Evolutionary conservation across 2,888 invertebrate genomes (phyloP).

Genomic region (Herminia tarsipennalis): DNA sequence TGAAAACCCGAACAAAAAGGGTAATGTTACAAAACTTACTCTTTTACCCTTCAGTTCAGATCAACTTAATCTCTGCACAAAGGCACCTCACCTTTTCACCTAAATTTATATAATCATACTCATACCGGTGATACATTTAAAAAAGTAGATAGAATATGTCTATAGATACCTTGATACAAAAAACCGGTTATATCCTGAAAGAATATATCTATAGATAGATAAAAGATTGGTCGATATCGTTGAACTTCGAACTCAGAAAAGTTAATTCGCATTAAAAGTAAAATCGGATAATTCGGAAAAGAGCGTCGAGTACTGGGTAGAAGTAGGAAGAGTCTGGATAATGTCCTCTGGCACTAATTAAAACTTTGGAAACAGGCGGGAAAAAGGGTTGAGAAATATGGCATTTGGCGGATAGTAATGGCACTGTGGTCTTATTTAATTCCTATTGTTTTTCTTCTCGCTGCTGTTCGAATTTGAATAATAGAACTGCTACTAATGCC

Average conservation of each 20-base stretch:
- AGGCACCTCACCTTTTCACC: too few relatives aligned
- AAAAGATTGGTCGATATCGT: slow-evolving; percentile 44
- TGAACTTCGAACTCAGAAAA: slow-evolving; percentile 57
- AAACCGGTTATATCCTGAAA: too few relatives aligned
- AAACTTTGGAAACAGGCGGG: slow-evolving; percentile 77
- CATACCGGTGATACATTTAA: too few relatives aligned
- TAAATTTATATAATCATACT: too few relatives aligned
- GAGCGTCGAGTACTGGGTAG: slow-evolving; percentile 60
- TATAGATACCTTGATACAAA: too few relatives aligned
- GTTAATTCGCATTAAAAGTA: slow-evolving; percentile 59
- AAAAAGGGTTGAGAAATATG: slow-evolving; percentile 83
- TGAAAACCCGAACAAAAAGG: too few relatives aligned
- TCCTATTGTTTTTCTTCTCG: slow-evolving; percentile 68
- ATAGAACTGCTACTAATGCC: slow-evolving; percentile 1
- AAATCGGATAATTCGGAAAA: slow-evolving; percentile 67
- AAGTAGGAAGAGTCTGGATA: slow-evolving; percentile 73
- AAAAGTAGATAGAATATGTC: too few relatives aligned
- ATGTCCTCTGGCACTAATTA: slow-evolving; percentile 85
- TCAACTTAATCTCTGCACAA: too few relatives aligned
- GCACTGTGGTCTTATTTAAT: slow-evolving; percentile 72
- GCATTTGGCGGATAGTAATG: slow-evolving; percentile 78
- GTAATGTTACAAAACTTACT: too few relatives aligned
- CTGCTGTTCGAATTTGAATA: slow-evolving; percentile 60
- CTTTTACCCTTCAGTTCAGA: too few relatives aligned
- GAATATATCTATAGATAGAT: slow-evolving; percentile 14